Base-by-base conservation (phyloP, 2,888 invertebrate genomes). In the Dermolepida albohirtum region DNA sequence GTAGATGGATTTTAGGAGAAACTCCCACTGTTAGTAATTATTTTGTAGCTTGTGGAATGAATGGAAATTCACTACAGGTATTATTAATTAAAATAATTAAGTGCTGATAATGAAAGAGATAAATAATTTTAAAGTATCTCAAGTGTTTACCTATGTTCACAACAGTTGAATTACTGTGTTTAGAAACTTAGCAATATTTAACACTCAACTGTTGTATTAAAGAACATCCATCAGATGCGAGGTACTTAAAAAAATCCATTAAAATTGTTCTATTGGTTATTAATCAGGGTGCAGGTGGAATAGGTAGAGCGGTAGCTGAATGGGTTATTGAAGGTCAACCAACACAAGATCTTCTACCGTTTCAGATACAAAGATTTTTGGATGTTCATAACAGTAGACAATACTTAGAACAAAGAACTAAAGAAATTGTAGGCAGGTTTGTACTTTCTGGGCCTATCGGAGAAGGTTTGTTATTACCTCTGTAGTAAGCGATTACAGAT, bases 11-110 rank as follows among this genome's bases (percentile, higher is more conserved):
- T 74, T 78, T 91, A 10, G 91, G 91, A 29, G 89, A 90, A 81
- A 86, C 88, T 29, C 87, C 90, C 1, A 90, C 90, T 84, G 86
- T 91, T 11, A 86, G 86, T 70, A 91, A 91, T 77, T 91, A 91
- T 79, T 91, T 88, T 81, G 89, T 90, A n/a, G 90, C 90, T 52
- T 89, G 89, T 68, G 92, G 91, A 27, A 89, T 91, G 89, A 90
- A 89, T 81, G 89, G 89, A 5, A 88, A 89, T 78, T 88, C 90
- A 8, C 82, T 90, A 49, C 89, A 89, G 78, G 74, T 75, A 71
- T 14, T 10, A 29, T n/a, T 14, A 34, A 54, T 63, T n/a, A n/a
- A 27, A 10, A 12, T 55, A 14, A 34, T 39, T 40, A 55, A 22
- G 22, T 22, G 22, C 4, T 22, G 4, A 22, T 22, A 22, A 2